Conservation (phyloP, 92 coral and sea anemone species). For the Zoanthus sansibaricus region DNA sequence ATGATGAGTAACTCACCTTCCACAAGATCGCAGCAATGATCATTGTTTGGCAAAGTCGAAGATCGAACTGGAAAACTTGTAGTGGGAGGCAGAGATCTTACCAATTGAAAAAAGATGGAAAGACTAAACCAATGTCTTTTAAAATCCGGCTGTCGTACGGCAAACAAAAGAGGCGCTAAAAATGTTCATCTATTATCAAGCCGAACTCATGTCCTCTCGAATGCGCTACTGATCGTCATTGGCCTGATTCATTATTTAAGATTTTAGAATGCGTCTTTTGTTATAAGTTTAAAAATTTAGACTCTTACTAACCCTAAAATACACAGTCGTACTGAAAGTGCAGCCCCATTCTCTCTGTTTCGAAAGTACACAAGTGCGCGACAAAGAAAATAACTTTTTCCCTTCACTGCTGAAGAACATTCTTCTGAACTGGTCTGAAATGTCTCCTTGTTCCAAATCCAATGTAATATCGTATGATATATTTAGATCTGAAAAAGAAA, state of each 20-base stretch:
- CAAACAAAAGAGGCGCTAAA: too few species aligned
- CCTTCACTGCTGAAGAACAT: conserved; percentile 21
- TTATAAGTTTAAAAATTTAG: neutral
- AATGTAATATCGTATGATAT: conserved; percentile 34
- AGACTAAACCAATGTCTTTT: too few species aligned
- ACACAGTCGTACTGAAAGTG: conserved; percentile 9
- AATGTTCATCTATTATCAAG: too few species aligned
- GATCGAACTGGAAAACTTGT: too few species aligned
- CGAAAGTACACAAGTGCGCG: conserved; percentile 19
- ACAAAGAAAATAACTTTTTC: conserved; percentile 16
- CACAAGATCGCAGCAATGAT: too few species aligned
- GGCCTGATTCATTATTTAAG: too few species aligned
- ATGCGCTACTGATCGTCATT: neutral
- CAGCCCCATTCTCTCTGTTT: conserved; percentile 43
- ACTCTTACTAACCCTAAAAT: conserved; percentile 5
- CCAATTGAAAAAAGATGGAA: too few species aligned
- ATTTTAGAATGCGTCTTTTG: too few species aligned
- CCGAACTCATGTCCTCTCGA: neutral
- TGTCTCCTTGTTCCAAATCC: conserved; percentile 39
- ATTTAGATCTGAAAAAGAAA: conserved; percentile 9
- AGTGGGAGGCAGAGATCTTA: too few species aligned
- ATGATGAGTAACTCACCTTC: too few species aligned
- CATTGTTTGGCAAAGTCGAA: too few species aligned
- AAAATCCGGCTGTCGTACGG: too few species aligned
- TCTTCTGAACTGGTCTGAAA: conserved; percentile 46